Base-by-base conservation (phyloP, 1,140 invertebrate species). In the Dermatophagoides farinae region DNA sequence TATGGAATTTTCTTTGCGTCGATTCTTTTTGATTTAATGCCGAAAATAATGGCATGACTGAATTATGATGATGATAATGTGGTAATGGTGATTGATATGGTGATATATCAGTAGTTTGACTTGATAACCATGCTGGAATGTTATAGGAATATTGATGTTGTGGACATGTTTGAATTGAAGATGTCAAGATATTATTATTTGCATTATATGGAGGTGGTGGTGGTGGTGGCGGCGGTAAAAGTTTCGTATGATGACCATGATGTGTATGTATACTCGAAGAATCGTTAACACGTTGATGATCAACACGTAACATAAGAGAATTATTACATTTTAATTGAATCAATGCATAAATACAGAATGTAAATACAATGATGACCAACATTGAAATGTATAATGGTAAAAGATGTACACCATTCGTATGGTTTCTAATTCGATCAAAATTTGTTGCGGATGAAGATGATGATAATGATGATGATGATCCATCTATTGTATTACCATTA, bases 331-430 rank as follows among this genome's bases (percentile, higher is more conserved):
- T 20, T 31, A 54, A 31, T 40, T 54, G 46, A 51, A 61, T 22
- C 22, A 61, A 18, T 16, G 40, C 49, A 44, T 61, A 61, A 11
- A 39, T 57, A 44, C 31, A 25, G 10, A 61, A 38, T n/a, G n/a
- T 20, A n/a, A 61, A 61, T 4, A 61, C 37, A 16, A 61, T 41
- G 12, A 57, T 18, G 4, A 57, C 40, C 59, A 61, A 37, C 14
- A 51, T 37, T 37, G 51, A 12, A 39, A 61, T 61, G 23, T 55
- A 61, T n/a, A 61, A 59, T 11, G 20, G 38, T 23, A 61, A 18
- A n/a, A 41, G 16, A 16, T 54, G 22, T 54, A 16, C 52, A 31
- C 43, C 43, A 20, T n/a, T 20, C 10, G 43, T 31, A 31, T 31
- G 31, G 8, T 31, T 31, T 31, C 31, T 2, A 31, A 31, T 31